Evolutionary conservation across 2,888 invertebrate species (phyloP), one percentile per base, ranked within the genome.

Genomic region (Acronicta psi): DNA sequence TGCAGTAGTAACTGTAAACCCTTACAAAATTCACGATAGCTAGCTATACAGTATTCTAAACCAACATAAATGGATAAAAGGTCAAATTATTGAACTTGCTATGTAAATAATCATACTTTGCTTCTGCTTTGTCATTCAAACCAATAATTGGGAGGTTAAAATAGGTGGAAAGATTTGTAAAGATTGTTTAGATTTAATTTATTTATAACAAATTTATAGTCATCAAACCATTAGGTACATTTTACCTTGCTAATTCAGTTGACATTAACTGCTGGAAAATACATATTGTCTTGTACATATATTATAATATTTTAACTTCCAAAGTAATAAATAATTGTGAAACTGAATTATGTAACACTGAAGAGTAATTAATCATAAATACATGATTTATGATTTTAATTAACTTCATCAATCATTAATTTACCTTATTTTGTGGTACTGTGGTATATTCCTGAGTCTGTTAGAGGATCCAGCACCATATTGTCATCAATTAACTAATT

Each of bases 201-300:
- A 75, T 77, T 77, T 62, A 60, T 59, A 77, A 64, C 54, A 61
- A 69, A 73, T 69, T 71, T 59, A 73, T 64, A 70, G 62, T 70
- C 61, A 59, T 73, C 51, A 63, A 73, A 64, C 59, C 49, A 58
- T 45, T 59, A 53, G 61, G 55, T 58, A 69, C 60, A 64, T 62
- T 60, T 59, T 73, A 60, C 34, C 52, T 54, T 36, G 57, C 25
- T 61, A 60, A 69, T 65, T 68, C 59, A 58, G 63, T 66, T 66
- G 23, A 73, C 55, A 69, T 66, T 59, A 52, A 53, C 31, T 40
- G 20, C 37, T 46, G 53, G 18, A 50, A 44, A 47, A n/a, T 11
- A 29, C n/a, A n/a, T n/a, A n/a, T n/a, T 13, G 57, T 64, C 52
- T 57, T 58, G 59, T 73, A 70, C 29, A 71, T 75, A 60, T 55